Evolutionary conservation across 2,888 invertebrate species (phyloP).

Genomic region (Parasteatoda lunata): DNA sequence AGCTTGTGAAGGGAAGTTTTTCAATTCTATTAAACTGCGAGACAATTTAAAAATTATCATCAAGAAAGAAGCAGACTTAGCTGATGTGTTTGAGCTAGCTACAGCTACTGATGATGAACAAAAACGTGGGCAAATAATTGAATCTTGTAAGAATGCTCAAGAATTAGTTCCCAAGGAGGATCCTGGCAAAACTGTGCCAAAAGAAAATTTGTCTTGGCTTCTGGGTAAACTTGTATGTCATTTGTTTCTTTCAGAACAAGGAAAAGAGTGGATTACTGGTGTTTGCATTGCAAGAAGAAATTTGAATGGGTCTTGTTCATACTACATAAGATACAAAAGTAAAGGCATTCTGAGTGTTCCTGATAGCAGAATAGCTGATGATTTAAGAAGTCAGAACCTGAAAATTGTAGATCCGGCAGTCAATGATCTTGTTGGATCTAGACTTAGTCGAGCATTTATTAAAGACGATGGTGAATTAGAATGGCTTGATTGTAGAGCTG

Average conservation of each 20-base stretch:
- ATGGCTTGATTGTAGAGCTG: slow-evolving; percentile 60
- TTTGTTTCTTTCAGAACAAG: slow-evolving; percentile 11
- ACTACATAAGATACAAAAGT: slow-evolving; percentile 53
- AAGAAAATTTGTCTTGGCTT: slow-evolving; percentile 65
- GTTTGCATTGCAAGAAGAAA: slow-evolving; percentile 58
- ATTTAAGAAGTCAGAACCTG: slow-evolving; percentile 45
- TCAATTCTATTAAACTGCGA: slow-evolving; percentile 40
- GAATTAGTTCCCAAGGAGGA: slow-evolving; percentile 39
- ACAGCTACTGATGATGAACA: slow-evolving; percentile 49
- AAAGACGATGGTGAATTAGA: slow-evolving; percentile 67
- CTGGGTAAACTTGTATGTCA: slow-evolving; percentile 59
- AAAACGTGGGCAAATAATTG: slow-evolving; percentile 20
- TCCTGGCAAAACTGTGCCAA: slow-evolving; percentile 44
- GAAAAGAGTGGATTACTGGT: slow-evolving; percentile 38
- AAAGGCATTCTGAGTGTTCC: slow-evolving; percentile 50
- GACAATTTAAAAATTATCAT: slow-evolving; percentile 57
- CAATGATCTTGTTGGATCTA: slow-evolving; percentile 53
- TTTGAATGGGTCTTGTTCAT: slow-evolving; percentile 34
- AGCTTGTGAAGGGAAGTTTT: slow-evolving; percentile 62
- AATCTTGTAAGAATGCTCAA: slow-evolving; percentile 42
- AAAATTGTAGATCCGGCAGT: slow-evolving; percentile 52
- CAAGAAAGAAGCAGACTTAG: slow-evolving; percentile 43
- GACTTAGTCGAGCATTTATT: slow-evolving; percentile 61
- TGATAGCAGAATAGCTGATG: slow-evolving; percentile 53
- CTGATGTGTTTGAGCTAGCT: slow-evolving; percentile 51